These are phyloP conservation scores for Characodon lateralis DNA, from an alignment of 2,797 vertebrate genomes.

Conservation along the genomic window DNA sequence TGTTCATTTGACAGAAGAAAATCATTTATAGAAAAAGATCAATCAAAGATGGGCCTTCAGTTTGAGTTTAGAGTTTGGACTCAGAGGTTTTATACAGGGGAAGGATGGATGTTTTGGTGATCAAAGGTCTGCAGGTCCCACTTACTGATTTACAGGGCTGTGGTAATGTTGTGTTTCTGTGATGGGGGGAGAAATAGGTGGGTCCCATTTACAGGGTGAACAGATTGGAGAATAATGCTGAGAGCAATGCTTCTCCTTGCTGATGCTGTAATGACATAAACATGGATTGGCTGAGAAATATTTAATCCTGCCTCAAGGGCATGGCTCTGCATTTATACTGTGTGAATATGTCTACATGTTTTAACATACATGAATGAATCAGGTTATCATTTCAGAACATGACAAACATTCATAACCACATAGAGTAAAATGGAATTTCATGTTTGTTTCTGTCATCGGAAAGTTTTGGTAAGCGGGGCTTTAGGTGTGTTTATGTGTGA, in stretches of 20 bases:
- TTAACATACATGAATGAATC: constrained; percentile 5
- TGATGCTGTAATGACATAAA: constrained; percentile 21
- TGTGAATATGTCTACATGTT: constrained; percentile 1
- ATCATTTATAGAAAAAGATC: background rate
- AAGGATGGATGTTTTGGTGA: constrained; percentile 20
- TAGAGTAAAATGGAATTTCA: background rate
- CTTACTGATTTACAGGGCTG: constrained; percentile 62
- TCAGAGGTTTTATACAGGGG: constrained; percentile 11
- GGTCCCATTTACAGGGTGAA: constrained; percentile 7
- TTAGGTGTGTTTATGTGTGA: constrained; percentile 19
- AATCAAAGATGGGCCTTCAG: background rate
- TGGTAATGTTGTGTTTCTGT: constrained; percentile 13
- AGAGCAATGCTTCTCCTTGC: constrained; percentile 3
- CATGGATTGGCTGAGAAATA: constrained; percentile 57
- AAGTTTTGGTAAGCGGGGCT: constrained; percentile 23
- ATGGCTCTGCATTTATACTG: constrained; percentile 28
- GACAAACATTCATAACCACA: background rate
- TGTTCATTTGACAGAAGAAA: background rate
- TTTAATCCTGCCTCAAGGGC: constrained; percentile 50
- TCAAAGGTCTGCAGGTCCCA: constrained; percentile 52
- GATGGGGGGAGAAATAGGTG: background rate
- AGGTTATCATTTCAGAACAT: background rate
- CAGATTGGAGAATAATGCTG: constrained; percentile 16
- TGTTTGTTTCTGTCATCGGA: constrained; percentile 1
- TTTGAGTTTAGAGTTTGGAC: constrained; percentile 14